Evolutionary conservation across 2,113 vertebrate species (phyloP).

Genomic region (Xiphophorus maculatus): DNA sequence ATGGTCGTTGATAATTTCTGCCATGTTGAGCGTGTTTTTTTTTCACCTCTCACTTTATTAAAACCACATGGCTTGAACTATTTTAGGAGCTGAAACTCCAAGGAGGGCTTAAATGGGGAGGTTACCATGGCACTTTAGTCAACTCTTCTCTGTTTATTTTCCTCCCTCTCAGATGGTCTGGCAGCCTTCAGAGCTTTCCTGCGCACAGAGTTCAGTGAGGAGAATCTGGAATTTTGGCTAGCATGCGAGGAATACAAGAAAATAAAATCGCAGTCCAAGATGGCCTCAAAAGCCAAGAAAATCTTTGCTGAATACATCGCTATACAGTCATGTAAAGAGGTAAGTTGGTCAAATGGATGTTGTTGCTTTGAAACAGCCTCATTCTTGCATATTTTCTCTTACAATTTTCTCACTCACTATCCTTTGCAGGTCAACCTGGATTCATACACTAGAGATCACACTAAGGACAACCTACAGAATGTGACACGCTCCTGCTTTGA

Average conservation of each 20-base stretch:
- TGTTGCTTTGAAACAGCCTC: background rate
- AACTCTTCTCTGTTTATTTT: constrained; percentile 52
- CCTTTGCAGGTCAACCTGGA: constrained; percentile 92
- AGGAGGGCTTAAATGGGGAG: constrained; percentile 43
- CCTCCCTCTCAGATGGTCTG: constrained; percentile 85
- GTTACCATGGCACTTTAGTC: constrained; percentile 69
- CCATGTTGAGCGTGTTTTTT: constrained; percentile 5
- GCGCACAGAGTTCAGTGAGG: constrained; percentile 96
- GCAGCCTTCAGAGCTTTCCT: constrained; percentile 96
- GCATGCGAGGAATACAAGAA: constrained; percentile 98
- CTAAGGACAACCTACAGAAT: constrained; percentile 95
- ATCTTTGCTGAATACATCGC: constrained; percentile 96
- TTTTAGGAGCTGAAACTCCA: constrained; percentile 52
- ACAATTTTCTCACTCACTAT: background rate
- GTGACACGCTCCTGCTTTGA: constrained; percentile 92
- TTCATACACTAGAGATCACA: constrained; percentile 94
- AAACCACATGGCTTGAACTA: constrained; percentile 64
- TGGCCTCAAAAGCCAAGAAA: constrained; percentile 96
- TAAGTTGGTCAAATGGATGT: constrained; percentile 56
- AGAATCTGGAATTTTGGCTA: constrained; percentile 99
- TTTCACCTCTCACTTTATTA: constrained; percentile 41
- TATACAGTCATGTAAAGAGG: constrained; percentile 98
- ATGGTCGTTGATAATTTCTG: constrained; percentile 4
- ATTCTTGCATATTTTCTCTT: background rate
- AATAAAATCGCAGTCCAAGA: constrained; percentile 96